Evolutionary conservation across 2,888 invertebrate genomes (phyloP).

Genomic region (Strigamia maritima): DNA sequence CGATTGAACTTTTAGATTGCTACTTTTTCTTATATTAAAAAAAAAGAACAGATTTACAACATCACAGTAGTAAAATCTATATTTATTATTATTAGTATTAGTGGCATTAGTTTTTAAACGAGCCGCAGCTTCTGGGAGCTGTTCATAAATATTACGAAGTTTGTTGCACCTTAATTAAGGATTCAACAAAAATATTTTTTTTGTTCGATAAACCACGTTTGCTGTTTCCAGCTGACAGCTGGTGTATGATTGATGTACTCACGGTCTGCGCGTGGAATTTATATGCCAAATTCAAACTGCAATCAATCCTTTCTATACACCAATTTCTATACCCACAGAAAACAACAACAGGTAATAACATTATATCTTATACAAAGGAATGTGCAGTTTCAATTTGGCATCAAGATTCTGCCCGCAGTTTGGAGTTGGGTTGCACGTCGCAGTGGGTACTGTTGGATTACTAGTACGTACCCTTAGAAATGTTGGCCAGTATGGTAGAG

Average conservation of each 20-base stretch:
- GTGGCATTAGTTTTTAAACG: not conserved
- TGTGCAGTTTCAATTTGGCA: too few species aligned
- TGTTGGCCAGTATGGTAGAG: not conserved
- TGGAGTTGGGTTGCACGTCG: not conserved
- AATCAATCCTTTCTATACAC: too few species aligned
- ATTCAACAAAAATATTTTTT: conserved; percentile 14
- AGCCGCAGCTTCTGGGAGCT: not conserved
- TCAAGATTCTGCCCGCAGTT: too few species aligned
- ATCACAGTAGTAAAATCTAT: not conserved
- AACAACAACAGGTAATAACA: too few species aligned
- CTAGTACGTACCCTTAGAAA: not conserved
- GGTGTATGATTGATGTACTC: not conserved
- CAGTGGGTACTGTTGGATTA: not conserved
- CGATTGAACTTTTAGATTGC: not conserved
- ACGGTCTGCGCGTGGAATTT: not conserved
- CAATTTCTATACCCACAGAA: too few species aligned
- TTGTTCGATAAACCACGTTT: conserved; percentile 13
- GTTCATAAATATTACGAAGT: conserved; percentile 13
- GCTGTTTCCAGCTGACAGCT: conserved; percentile 7
- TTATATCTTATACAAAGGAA: too few species aligned
- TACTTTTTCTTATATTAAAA: not conserved
- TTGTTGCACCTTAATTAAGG: conserved; percentile 32
- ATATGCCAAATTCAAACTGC: too few species aligned
- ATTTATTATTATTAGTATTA: not conserved
- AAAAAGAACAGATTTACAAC: not conserved